These are phyloP conservation scores for Cladorhizidae sp. DNA, from an alignment of 37 sponge, comb jelly and placozoan genomes.

Conservation along the genomic window DNA sequence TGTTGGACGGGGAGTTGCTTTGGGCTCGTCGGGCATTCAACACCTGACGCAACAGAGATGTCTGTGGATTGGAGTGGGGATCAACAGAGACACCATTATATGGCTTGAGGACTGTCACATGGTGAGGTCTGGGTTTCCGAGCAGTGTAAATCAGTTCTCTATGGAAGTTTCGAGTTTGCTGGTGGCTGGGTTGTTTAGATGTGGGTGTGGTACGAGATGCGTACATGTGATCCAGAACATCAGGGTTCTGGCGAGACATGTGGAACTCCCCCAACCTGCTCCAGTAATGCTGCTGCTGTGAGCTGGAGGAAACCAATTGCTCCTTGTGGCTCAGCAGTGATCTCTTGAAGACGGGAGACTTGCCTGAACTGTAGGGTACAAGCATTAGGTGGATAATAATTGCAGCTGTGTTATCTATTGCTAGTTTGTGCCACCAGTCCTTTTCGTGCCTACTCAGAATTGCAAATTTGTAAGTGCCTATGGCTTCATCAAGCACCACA, in stretches of 20 bases:
- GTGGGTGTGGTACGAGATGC: not conserved
- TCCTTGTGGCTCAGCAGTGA: not conserved
- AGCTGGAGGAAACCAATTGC: not conserved
- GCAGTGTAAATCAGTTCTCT: too few species aligned
- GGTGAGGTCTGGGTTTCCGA: not conserved
- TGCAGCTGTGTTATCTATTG: too few species aligned
- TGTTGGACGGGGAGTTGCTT: not conserved
- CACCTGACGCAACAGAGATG: constrained; percentile 17
- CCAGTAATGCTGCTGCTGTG: not conserved
- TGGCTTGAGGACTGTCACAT: not conserved
- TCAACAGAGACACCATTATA: too few species aligned
- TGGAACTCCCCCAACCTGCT: constrained; percentile 39
- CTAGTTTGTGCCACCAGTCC: too few species aligned
- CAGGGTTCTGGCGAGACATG: constrained; percentile 57
- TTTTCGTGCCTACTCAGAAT: too few species aligned
- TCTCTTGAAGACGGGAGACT: constrained; percentile 8
- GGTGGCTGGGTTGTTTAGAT: too few species aligned
- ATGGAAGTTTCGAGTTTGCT: too few species aligned
- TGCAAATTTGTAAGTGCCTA: too few species aligned
- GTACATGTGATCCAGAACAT: constrained; percentile 49
- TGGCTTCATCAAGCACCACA: too few species aligned
- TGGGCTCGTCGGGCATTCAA: not conserved
- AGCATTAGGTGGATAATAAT: too few species aligned
- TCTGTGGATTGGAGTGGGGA: not conserved
- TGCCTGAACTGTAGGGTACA: constrained; percentile 28